Base-by-base conservation (phyloP, 2,113 vertebrate species). In the Strigops habroptila region DNA sequence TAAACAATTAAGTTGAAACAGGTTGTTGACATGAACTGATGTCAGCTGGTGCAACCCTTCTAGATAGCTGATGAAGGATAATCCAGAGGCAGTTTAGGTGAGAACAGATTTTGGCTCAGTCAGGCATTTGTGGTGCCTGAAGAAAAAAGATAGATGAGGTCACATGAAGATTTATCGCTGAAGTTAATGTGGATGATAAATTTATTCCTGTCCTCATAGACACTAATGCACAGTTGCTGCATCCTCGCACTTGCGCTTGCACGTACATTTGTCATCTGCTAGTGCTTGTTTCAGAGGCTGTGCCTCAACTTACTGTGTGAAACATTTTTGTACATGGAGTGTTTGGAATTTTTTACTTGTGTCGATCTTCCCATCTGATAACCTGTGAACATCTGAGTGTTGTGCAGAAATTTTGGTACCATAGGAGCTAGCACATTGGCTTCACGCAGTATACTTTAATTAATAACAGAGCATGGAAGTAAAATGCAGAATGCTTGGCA, bases 401-500 rank as follows among this genome's bases (percentile, higher is more conserved):
- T 75, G 57, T 39, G 60, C 74, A 79, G 69, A 92, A 91, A 82
- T 91, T 75, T 89, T 71, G 39, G 14, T 89, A 63, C 76, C 81
- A 31, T 6, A 84, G 84, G 37, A 94, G 77, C 68, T 84, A 71
- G 68, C 14, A 10, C 69, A 73, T 65, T 76, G 67, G 39, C 86
- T 94, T 95, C 43, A 75, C 68, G 92, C 82, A 69, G 39, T 88
- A 74, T 90, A 60, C 59, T 91, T 91, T 82, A 94, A 91, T 96
- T 94, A 95, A 88, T 94, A 88, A 76, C 69, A 87, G 81, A 94
- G 37, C 70, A 92, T 89, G 82, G 83, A 49, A 91, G 43, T 65
- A 69, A 93, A 96, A 82, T 86, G 57, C 52, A 87, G 86, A 93
- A 93, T 69, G 69, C 83, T 94, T 95, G 92, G 88, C 92, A 94